phyloP scores from a whole-genome alignment of 2,113 vertebrate genomes.

The Elephas maximus region DNA sequence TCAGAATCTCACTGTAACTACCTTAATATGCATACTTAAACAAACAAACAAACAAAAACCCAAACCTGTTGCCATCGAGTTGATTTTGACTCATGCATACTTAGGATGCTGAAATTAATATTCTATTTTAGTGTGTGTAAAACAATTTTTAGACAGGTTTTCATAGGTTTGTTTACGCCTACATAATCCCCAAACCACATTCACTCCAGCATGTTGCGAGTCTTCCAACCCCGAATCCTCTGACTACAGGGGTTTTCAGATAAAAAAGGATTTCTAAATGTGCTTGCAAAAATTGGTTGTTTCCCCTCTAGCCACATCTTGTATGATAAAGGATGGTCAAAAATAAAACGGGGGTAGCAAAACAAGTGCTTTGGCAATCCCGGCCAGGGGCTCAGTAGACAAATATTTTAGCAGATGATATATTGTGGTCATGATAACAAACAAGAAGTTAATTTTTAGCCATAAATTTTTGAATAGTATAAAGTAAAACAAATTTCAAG shows the following conservation, averaged over 20 bases:
- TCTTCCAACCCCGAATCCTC: not conserved
- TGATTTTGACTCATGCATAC: not conserved
- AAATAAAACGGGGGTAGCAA: not conserved
- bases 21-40: not conserved
- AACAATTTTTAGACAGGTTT: not conserved
- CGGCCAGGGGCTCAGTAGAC: not conserved
- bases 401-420: conserved; percentile 5
- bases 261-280: not conserved
- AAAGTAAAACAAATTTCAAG: conserved; percentile 24
- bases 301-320: not conserved
- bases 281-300: not conserved
- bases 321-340: not conserved
- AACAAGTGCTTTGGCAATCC: not conserved
- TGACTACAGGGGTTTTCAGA: not conserved
- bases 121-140: conserved; percentile 17
- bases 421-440: not conserved
- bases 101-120: not conserved
- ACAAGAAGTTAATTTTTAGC: not conserved
- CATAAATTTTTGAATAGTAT: not conserved
- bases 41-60: no score
- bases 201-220: not conserved
- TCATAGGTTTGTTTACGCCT: not conserved
- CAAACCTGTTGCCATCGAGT: no score
- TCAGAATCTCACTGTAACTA: conserved; percentile 5
- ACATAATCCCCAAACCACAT: not conserved